Conservation (phyloP, 2,113 vertebrate genomes). For the Dendropsophus ebraccatus region DNA sequence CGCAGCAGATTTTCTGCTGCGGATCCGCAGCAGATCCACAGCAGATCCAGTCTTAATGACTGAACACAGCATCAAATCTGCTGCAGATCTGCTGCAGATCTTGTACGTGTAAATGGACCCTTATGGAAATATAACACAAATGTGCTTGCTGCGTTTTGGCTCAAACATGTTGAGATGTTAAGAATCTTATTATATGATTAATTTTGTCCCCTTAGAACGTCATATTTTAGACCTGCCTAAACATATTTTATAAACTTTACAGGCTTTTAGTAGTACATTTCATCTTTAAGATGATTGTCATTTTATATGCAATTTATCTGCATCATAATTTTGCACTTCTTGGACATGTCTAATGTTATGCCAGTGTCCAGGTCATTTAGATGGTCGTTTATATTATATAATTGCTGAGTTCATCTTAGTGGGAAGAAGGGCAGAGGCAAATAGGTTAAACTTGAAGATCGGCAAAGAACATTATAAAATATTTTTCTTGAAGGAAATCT, state of each 20-base stretch:
- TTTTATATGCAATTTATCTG: neutral
- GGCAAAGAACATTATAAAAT: neutral
- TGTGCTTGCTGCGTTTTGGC: neutral
- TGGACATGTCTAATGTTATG: neutral
- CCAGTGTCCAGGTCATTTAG: neutral
- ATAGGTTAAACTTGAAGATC: neutral
- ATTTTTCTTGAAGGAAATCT: neutral
- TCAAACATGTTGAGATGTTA: neutral
- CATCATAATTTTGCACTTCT: constrained; percentile 4
- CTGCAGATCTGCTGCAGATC: too few species aligned
- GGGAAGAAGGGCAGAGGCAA: neutral
- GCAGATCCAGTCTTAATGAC: too few species aligned
- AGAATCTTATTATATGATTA: neutral
- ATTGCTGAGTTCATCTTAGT: neutral
- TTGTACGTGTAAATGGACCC: too few species aligned
- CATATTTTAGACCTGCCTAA: neutral
- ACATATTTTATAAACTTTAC: neutral
- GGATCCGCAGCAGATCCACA: too few species aligned
- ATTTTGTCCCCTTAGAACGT: neutral
- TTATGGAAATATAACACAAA: neutral
- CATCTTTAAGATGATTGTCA: neutral
- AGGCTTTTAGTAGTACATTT: neutral
- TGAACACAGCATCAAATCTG: too few species aligned
- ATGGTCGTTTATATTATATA: neutral
- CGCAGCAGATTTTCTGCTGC: too few species aligned